phyloP scores from a whole-genome alignment of 2,888 invertebrate genomes.

The Amphipyra tragopoginis region DNA sequence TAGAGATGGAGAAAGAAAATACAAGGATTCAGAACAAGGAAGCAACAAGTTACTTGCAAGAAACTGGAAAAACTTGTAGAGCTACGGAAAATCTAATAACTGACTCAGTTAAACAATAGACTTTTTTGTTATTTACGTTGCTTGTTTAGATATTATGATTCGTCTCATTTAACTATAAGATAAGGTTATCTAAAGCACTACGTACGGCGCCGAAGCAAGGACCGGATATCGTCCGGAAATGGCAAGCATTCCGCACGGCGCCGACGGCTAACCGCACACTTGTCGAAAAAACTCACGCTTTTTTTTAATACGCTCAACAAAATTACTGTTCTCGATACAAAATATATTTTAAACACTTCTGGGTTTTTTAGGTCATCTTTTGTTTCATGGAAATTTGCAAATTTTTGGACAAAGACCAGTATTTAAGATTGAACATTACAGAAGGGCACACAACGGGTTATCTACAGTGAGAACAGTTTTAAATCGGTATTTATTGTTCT shows the following conservation, averaged over 20 bases:
- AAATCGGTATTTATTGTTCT: constrained; percentile 83
- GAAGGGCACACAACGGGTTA: constrained; percentile 72
- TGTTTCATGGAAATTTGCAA: constrained; percentile 43
- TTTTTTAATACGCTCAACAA: constrained; percentile 61
- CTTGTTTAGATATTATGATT: constrained; percentile 35
- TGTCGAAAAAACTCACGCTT: constrained; percentile 73
- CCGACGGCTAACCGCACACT: constrained; percentile 75
- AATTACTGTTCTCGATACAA: constrained; percentile 31
- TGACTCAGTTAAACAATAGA: constrained; percentile 39
- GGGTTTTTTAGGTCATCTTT: constrained; percentile 26
- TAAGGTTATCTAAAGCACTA: constrained; percentile 76
- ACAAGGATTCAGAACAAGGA: constrained; percentile 69
- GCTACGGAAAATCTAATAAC: constrained; percentile 54
- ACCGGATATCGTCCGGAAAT: constrained; percentile 89
- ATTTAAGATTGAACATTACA: constrained; percentile 50
- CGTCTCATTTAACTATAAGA: constrained; percentile 50
- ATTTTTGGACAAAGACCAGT: constrained; percentile 50
- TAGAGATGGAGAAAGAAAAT: constrained; percentile 7
- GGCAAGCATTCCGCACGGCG: constrained; percentile 86
- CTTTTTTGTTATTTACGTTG: constrained; percentile 7
- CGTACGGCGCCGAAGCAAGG: constrained; percentile 74
- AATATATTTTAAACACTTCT: constrained; percentile 11
- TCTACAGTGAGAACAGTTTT: constrained; percentile 80
- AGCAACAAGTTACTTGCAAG: constrained; percentile 51
- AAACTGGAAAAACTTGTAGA: constrained; percentile 72